These are phyloP conservation scores for Grammomys surdaster DNA, from an alignment of 2,113 vertebrate species.

Conservation along the genomic window DNA sequence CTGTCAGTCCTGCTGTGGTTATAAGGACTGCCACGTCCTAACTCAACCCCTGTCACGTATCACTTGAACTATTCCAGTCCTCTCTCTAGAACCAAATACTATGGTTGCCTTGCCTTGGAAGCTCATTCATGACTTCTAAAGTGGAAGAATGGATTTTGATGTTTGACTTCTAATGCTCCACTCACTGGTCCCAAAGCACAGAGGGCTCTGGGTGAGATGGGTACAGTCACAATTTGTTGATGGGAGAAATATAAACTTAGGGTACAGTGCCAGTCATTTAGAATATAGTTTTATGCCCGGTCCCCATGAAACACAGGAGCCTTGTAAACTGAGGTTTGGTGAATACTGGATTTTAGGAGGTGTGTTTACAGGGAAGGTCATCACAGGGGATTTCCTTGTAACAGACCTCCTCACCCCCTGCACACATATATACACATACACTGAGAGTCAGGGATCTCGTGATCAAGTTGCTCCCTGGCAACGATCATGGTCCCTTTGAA, in stretches of 20 bases:
- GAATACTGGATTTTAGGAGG: not conserved
- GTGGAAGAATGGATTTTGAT: not conserved
- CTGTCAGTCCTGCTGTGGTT: not conserved
- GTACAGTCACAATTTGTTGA: too few relatives aligned
- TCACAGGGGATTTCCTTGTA: not conserved
- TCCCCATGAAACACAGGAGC: not conserved
- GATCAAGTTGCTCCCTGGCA: not conserved
- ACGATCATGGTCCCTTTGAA: not conserved
- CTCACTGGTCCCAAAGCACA: not conserved
- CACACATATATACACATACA: not conserved
- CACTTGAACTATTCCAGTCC: not conserved
- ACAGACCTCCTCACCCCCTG: not conserved
- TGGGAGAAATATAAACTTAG: not conserved
- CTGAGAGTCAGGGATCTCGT: not conserved
- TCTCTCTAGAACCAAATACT: not conserved
- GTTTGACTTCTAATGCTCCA: not conserved
- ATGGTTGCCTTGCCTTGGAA: not conserved
- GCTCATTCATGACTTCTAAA: not conserved
- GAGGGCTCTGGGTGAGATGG: not conserved
- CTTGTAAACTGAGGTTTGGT: not conserved
- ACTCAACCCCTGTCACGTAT: not conserved
- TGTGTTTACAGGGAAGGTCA: not conserved
- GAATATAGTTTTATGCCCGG: not conserved
- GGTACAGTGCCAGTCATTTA: not conserved
- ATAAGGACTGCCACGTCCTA: not conserved